phyloP scores from a whole-genome alignment of 2,888 invertebrate species.

The Mythimna vitellina region DNA sequence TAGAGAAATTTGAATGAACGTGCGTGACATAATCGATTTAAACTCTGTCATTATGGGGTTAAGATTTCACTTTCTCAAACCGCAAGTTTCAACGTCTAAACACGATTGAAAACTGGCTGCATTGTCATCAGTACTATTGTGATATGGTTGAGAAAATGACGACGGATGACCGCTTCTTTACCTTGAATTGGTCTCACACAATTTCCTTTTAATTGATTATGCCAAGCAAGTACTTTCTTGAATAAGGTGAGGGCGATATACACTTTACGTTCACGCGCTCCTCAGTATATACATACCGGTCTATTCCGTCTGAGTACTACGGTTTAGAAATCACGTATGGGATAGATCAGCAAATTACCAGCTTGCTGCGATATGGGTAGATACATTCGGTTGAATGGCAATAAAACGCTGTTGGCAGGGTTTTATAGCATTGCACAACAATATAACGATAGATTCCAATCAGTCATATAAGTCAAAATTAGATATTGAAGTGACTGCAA shows the following conservation, averaged over 20 bases:
- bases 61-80: not conserved
- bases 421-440: too few relatives aligned
- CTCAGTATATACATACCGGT: not conserved
- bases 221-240: not conserved
- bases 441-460: too few relatives aligned
- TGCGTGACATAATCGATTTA: slow-evolving; percentile 31
- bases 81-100: slow-evolving; percentile 56
- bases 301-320: not conserved
- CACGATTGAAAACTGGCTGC: slow-evolving; percentile 66
- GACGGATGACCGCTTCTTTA: slow-evolving; percentile 42
- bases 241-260: not conserved
- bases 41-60: slow-evolving; percentile 3
- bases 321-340: too few relatives aligned
- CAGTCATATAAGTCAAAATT: too few relatives aligned
- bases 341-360: not conserved
- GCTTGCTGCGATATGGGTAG: too few relatives aligned
- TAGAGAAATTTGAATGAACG: slow-evolving; percentile 14
- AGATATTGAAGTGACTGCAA: too few relatives aligned
- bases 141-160: slow-evolving; percentile 33
- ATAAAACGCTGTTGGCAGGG: too few relatives aligned
- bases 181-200: slow-evolving; percentile 18
- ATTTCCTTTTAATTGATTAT: slow-evolving; percentile 1
- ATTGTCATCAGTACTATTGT: slow-evolving; percentile 58
- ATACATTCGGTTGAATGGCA: too few relatives aligned
- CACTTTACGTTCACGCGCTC: not conserved